Base-by-base conservation (phyloP, 2,888 invertebrate genomes). In the Dolichomitus sp. region DNA sequence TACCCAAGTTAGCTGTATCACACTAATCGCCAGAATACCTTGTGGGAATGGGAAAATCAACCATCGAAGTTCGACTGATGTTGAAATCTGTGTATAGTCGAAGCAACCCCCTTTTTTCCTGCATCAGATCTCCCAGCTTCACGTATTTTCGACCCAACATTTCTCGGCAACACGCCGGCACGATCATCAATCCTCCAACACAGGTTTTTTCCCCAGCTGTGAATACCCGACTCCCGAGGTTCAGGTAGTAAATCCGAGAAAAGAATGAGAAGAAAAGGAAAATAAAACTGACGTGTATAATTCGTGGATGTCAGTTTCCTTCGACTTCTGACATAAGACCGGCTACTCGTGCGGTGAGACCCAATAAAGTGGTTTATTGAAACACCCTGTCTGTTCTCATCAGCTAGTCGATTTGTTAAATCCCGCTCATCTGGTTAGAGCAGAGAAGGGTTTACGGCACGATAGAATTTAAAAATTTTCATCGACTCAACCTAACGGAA, bases 21-120 rank as follows among this genome's bases (percentile, higher is more conserved):
- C 27, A 54, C 37, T 2, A 74, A 74, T 48, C 61, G 45, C 42
- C 17, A 42, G 40, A 30, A 72, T 83, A 85, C 89, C 84, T 85
- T 83, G 63, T 79, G n/a, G 76, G 69, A 75, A 86, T 84, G 68
- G 65, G 73, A 83, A 61, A 80, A 84, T 80, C 63, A 65, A 30
- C 66, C 42, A n/a, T n/a, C 23, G 42, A 76, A 12, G 65, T 5
- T 50, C 59, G 59, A 69, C 50, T 66, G 75, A 66, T 78, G 74
- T 80, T 73, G 79, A 86, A 86, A 86, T 84, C 85, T 70, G 81
- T 69, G 37, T 7, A 19, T 40, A 72, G 11, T 40, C 27, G 23
- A 14, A 61, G 42, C 45, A 57, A 69, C 40, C 57, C 50, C 63
- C 52, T 75, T 63, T 54, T 72, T n/a, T 37, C 40, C 50, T 17